Percentiles rank a stretch among this genome's conserved stretches.
Evolutionary conservation across 2,113 vertebrate genomes (phyloP).

Genomic region (Chaetops frenatus): DNA sequence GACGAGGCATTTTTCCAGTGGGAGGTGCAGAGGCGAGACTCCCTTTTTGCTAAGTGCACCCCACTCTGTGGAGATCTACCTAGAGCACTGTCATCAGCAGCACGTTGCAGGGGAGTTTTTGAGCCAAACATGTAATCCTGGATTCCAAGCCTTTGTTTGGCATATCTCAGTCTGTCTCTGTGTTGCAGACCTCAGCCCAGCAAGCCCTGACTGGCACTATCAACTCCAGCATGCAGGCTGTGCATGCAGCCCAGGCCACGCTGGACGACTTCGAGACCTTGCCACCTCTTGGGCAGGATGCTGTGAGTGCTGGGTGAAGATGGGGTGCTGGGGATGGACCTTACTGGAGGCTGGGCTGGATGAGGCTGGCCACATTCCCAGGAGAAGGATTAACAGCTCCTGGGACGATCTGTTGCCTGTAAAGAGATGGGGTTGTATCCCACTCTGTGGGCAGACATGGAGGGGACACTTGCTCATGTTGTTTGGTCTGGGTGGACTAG

Average conservation of each 20-base stretch:
- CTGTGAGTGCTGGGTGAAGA: conserved; percentile 75
- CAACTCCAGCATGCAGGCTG: conserved; percentile 97
- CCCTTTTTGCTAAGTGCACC: background rate
- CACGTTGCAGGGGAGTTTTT: accelerated
- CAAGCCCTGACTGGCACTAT: conserved; percentile 95
- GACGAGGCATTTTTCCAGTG: background rate
- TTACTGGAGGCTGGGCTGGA: background rate
- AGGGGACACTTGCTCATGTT: background rate
- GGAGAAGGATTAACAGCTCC: background rate
- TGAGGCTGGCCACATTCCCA: background rate
- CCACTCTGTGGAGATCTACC: background rate
- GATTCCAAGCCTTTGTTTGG: background rate
- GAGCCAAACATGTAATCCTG: background rate
- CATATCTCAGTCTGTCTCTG: background rate
- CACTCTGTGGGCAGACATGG: background rate
- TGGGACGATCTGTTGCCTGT: background rate
- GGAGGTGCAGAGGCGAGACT: background rate
- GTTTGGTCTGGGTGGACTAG: background rate
- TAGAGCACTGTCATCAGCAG: background rate
- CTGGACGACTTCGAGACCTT: conserved; percentile 89
- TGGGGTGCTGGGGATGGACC: background rate
- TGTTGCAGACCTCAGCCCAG: conserved; percentile 88
- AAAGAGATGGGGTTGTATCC: background rate
- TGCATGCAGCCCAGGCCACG: conserved; percentile 89
- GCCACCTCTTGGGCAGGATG: conserved; percentile 90